Percentiles rank a stretch among this genome's conserved stretches.
Conservation (phyloP, 2,113 vertebrate genomes). For the Ciconia stormi region DNA sequence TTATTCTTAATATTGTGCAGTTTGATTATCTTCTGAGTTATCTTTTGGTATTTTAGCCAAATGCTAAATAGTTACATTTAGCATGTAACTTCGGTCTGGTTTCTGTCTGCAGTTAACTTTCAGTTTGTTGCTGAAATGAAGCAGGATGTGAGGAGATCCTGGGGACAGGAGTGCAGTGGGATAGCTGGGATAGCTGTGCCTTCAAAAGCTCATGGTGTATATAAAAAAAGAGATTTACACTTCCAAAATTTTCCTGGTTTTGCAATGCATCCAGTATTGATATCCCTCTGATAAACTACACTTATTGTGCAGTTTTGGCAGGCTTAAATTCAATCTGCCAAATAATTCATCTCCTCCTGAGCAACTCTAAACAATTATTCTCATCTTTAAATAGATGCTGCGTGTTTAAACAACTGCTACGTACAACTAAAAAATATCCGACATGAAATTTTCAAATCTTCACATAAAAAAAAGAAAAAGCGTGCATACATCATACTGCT, state of each 20-base stretch:
- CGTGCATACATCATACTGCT: rapidly evolving
- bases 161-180: not conserved
- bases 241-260: not conserved
- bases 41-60: not conserved
- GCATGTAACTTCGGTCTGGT: not conserved
- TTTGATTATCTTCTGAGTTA: not conserved
- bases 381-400: not conserved
- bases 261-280: not conserved
- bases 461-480: not conserved
- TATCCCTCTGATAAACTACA: not conserved
- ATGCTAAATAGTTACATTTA: not conserved
- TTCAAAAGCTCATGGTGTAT: not conserved
- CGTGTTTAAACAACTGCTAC: not conserved
- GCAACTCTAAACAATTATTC: not conserved
- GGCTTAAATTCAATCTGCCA: not conserved
- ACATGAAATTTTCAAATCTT: not conserved
- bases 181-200: not conserved
- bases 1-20: not conserved
- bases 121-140: not conserved
- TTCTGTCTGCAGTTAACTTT: not conserved
- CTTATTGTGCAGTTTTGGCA: not conserved
- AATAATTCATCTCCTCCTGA: not conserved
- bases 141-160: not conserved
- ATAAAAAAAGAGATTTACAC: not conserved
- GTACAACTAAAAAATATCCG: not conserved